Conservation (phyloP, 2,113 vertebrate genomes). For the Macquaria ambigua region DNA sequence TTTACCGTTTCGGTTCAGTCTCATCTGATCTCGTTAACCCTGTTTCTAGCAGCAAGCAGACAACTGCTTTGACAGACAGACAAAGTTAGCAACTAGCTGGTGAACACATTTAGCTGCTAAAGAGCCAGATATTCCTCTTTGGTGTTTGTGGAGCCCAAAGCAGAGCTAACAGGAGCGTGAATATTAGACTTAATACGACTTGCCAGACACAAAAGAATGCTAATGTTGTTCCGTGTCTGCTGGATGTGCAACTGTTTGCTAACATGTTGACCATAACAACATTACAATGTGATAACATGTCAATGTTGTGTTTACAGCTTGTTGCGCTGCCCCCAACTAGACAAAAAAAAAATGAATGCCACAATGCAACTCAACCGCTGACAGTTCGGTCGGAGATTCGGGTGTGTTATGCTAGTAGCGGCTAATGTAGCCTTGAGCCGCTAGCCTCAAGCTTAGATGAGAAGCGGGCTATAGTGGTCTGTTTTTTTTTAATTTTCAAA, state of each 20-base stretch:
- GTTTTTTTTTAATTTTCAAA: not conserved
- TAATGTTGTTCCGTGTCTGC: no score
- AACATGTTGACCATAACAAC: no score
- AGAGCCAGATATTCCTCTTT: not conserved
- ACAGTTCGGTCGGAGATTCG: not conserved
- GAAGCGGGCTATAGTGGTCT: no score
- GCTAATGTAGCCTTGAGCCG: not conserved
- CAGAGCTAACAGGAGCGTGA: not conserved
- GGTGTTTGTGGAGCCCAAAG: not conserved
- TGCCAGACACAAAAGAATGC: no score
- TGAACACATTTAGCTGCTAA: not conserved
- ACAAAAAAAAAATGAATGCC: no score
- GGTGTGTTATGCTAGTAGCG: no score
- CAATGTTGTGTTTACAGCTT: no score
- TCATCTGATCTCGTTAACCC: not conserved
- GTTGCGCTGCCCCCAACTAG: no score
- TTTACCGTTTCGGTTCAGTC: not conserved
- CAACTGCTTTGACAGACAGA: not conserved
- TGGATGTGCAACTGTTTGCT: no score
- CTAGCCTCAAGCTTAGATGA: not conserved
- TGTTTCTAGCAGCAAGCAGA: not conserved
- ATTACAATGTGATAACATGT: no score
- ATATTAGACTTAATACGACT: not conserved
- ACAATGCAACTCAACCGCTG: not conserved
- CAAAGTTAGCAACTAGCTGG: not conserved